Evolutionary conservation across 2,888 invertebrate species (phyloP).

Genomic region (Timandra comae): DNA sequence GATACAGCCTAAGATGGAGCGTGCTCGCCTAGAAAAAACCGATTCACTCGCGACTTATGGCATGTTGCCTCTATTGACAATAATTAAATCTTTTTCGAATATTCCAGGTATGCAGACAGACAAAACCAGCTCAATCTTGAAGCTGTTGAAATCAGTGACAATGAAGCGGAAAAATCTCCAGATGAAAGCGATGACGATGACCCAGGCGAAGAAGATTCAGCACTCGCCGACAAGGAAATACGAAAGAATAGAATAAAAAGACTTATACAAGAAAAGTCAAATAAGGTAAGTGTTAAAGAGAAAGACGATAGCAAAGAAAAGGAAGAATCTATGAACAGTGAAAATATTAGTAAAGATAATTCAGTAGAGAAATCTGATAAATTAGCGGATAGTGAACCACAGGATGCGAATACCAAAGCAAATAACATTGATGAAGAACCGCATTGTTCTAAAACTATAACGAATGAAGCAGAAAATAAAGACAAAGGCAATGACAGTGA

Average conservation of each 20-base stretch:
- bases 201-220: conserved; percentile 30
- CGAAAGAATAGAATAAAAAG: conserved; percentile 54
- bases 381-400: conserved; percentile 5
- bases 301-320: background rate
- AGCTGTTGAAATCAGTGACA: conserved; percentile 61
- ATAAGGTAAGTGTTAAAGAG: conserved; percentile 21
- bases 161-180: conserved; percentile 66
- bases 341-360: background rate
- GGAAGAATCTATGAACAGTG: too few relatives aligned
- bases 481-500: conserved; percentile 13
- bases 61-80: too few relatives aligned
- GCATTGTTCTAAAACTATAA: background rate
- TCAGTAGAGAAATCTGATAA: conserved; percentile 6
- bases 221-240: conserved; percentile 46
- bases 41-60: too few relatives aligned
- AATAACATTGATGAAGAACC: conserved; percentile 1
- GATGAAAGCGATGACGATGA: conserved; percentile 62
- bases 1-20: too few relatives aligned
- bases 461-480: conserved; percentile 5
- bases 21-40: too few relatives aligned
- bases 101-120: conserved; percentile 58
- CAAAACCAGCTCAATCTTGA: conserved; percentile 60
- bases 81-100: too few relatives aligned
- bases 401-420: conserved; percentile 12
- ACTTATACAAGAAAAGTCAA: conserved; percentile 49